Base-by-base conservation (phyloP, 2,888 invertebrate genomes). In the Synanthedon formicaeformis region DNA sequence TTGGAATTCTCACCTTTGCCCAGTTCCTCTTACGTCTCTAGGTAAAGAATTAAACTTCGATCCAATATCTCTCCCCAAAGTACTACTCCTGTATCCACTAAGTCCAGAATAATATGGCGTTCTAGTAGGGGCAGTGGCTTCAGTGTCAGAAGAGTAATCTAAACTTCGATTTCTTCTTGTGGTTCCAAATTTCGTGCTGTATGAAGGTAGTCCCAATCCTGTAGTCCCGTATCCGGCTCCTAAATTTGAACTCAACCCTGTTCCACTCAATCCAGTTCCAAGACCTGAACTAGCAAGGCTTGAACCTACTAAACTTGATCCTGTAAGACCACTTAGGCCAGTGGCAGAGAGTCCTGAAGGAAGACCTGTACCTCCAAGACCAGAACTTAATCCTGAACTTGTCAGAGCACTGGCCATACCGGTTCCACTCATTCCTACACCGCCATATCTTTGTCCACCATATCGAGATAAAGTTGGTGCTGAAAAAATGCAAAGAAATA, bases 131-230 rank as follows among this genome's bases (percentile, higher is more conserved):
- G 93, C 93, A 0, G 94, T 94, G n/a, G 95, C 95, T 86, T 98
- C 98, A 0, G 98, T 97, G 73, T 98, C 98, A 51, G 97, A 97
- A 23, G 97, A 97, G 78, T 96, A 96, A 81, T 96, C 96, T 73
- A 97, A 85, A 60, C 93, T 94, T 64, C 95, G 89, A 65, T 94
- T 93, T 59, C 96, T 90, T 66, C 95, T 89, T 1, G 91, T 90
- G 57, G 94, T 85, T 4, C 94, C 88, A 61, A 89, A 90, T 64
- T 87, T 87, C 58, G 75, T 74, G 52, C 75, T 87, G 73, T 78
- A 89, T 61, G 73, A 89, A 67, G 79, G 67, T 48, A 86, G 57
- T 23, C 86, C 86, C 50, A 86, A 64, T 5, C 84, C 84, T 10
- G 81, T 75, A 3, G 86, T 84, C 27, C 85, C 85, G 56, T 86